A percentile compares a stretch with the other conserved stretches of the same genome.
Conservation (phyloP, 2,888 invertebrate species). For the Diarsia dahlii region DNA sequence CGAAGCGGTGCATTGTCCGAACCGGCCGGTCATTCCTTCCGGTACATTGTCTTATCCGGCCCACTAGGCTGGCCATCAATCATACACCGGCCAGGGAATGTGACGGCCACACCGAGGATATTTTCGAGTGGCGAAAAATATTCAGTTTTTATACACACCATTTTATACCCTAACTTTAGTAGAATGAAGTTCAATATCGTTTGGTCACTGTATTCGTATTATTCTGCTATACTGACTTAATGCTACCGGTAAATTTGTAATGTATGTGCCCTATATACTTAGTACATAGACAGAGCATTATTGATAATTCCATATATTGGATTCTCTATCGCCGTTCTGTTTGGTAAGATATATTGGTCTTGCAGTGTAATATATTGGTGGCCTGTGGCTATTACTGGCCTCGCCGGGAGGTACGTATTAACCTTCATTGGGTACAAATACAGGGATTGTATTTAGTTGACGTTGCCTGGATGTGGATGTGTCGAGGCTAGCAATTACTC, state of each 20-base stretch:
- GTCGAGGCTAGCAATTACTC: slow-evolving; percentile 43
- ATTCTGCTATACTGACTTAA: slow-evolving; percentile 64
- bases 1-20: slow-evolving; percentile 57
- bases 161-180: slow-evolving; percentile 37
- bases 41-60: slow-evolving; percentile 85
- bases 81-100: slow-evolving; percentile 69
- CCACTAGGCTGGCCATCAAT: slow-evolving; percentile 77
- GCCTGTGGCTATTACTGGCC: slow-evolving; percentile 17
- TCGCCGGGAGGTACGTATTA: slow-evolving; percentile 2
- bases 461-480: slow-evolving; percentile 23
- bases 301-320: slow-evolving; percentile 59
- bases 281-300: slow-evolving; percentile 38
- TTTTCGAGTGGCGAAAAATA: slow-evolving; percentile 66
- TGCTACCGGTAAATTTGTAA: slow-evolving; percentile 62
- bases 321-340: slow-evolving; percentile 35
- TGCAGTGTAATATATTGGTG: slow-evolving; percentile 30
- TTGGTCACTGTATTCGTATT: slow-evolving; percentile 22
- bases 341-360: slow-evolving; percentile 27
- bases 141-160: slow-evolving; percentile 20
- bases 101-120: slow-evolving; percentile 64
- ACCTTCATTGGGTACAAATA: slow-evolving; percentile 42
- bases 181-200: slow-evolving; percentile 17
- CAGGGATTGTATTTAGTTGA: slow-evolving; percentile 42
- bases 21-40: slow-evolving; percentile 78
- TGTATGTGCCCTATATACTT: slow-evolving; percentile 49